Percentiles rank a stretch among this genome's conserved stretches.
Conservation (phyloP, 2,113 vertebrate species). For the Prionailurus bengalensis region DNA sequence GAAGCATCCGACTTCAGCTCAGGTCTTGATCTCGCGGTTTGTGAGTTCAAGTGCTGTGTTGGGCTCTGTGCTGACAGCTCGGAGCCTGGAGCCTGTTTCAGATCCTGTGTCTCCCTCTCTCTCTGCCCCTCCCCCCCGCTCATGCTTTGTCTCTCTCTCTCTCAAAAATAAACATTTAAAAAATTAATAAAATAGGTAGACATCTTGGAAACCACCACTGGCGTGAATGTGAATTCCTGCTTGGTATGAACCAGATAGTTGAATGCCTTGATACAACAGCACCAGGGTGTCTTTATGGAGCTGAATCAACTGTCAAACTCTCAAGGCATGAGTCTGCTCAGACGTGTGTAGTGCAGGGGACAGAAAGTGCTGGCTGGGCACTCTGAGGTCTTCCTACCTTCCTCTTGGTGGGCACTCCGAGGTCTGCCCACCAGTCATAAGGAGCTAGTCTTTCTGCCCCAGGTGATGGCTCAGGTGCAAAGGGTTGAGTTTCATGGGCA, state of each 20-base stretch:
- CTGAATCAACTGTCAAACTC: not conserved
- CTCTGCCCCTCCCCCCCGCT: too few relatives aligned
- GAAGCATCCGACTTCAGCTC: too few relatives aligned
- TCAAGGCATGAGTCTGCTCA: not conserved
- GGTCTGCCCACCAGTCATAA: not conserved
- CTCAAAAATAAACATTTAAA: too few relatives aligned
- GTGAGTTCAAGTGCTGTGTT: too few relatives aligned
- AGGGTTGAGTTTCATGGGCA: not conserved
- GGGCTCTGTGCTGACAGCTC: too few relatives aligned
- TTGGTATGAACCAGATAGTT: not conserved
- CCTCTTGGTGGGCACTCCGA: rapidly evolving
- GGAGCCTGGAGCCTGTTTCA: too few relatives aligned
- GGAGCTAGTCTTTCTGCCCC: not conserved
- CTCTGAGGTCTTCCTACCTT: not conserved
- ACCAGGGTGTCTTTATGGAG: not conserved
- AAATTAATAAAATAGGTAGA: not conserved
- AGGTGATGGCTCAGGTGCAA: not conserved
- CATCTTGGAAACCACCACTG: not conserved
- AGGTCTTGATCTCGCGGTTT: too few relatives aligned
- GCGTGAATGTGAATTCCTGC: not conserved
- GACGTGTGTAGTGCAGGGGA: not conserved
- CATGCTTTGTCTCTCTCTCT: too few relatives aligned
- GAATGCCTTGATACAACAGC: not conserved
- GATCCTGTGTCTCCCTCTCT: too few relatives aligned
- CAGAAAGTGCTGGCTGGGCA: not conserved